These are phyloP conservation scores for Presbytis comata DNA, from an alignment of 2,797 vertebrate genomes.

Conservation along the genomic window DNA sequence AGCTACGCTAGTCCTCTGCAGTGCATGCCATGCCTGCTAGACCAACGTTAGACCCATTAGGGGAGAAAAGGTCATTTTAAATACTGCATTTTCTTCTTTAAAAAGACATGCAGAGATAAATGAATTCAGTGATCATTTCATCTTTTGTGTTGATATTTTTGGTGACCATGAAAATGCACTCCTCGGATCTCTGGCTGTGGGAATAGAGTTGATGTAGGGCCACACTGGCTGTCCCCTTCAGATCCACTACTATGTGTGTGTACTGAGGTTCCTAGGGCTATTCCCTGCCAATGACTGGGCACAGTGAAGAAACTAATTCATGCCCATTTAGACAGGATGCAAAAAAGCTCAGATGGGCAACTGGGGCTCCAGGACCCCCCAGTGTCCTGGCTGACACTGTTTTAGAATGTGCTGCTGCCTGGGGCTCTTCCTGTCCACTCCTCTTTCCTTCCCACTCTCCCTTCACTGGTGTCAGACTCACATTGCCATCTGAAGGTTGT, in stretches of 20 bases:
- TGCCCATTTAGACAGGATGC: background rate
- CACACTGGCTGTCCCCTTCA: background rate
- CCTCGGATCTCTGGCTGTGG: background rate
- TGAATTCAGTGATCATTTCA: background rate
- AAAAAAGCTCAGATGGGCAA: background rate
- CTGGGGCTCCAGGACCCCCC: background rate
- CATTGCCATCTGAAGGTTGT: background rate
- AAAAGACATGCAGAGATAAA: background rate
- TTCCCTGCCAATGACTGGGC: background rate
- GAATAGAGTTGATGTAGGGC: background rate
- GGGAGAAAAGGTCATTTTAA: background rate
- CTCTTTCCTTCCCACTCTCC: background rate
- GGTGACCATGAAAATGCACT: background rate
- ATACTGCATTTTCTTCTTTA: background rate
- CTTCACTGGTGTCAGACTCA: background rate
- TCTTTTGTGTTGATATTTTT: background rate
- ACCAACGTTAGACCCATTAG: background rate
- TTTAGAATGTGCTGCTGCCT: background rate
- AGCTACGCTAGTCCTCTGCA: background rate
- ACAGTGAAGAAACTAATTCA: background rate
- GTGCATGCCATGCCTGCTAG: background rate
- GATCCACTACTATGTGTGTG: too few relatives aligned
- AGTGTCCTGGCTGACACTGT: background rate
- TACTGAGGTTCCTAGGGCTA: background rate
- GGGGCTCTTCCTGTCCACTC: background rate